Conservation (phyloP, 2,113 vertebrate species). For the Peromyscus californicus region DNA sequence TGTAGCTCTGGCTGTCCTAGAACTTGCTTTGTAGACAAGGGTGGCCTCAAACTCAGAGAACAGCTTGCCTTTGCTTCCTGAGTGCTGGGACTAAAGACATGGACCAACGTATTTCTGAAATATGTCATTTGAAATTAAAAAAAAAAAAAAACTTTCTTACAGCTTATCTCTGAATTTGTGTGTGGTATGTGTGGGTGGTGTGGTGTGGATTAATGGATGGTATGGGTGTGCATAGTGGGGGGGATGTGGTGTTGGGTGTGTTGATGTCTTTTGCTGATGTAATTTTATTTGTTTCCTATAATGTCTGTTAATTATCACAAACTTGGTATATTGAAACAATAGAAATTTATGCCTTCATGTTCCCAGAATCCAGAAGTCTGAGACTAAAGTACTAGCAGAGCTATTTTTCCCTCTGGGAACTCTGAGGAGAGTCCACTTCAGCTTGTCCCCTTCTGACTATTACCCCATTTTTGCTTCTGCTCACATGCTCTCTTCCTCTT, state of each 20-base stretch:
- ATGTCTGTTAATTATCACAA: background rate
- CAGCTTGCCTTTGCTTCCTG: background rate
- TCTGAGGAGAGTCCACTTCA: background rate
- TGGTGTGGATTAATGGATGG: background rate
- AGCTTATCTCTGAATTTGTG: background rate
- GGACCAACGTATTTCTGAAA: background rate
- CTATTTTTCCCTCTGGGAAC: background rate
- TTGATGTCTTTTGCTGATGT: background rate
- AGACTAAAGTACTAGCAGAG: background rate
- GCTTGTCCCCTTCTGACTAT: background rate
- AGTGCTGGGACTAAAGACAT: background rate
- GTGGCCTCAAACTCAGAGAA: background rate
- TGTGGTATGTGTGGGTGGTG: background rate
- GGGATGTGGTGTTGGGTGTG: background rate
- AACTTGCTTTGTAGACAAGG: background rate
- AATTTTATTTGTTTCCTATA: background rate
- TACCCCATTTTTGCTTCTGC: background rate
- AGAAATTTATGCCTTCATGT: background rate
- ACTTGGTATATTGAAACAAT: background rate
- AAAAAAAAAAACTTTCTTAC: background rate
- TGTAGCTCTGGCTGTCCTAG: background rate
- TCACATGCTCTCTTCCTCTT: background rate
- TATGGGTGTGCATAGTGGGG: background rate
- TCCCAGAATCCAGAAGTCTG: background rate
- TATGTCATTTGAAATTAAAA: background rate